These are phyloP conservation scores for Reticulitermes lucifugus DNA, from an alignment of 2,888 invertebrate genomes.

Conservation along the genomic window DNA sequence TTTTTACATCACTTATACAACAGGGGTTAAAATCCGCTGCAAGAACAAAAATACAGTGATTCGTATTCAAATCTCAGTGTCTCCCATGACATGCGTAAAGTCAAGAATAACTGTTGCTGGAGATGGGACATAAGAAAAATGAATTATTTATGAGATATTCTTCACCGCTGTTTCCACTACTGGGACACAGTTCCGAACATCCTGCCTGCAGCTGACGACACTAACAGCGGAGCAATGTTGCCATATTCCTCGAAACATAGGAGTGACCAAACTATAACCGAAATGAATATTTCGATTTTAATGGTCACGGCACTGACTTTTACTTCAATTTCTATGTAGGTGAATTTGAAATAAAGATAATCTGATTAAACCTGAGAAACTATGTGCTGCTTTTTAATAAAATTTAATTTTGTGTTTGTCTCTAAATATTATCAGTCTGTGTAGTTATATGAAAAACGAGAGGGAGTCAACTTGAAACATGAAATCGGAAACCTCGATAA, in stretches of 20 bases:
- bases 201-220: conserved; percentile 12
- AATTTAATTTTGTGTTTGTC: too few species aligned
- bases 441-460: too few species aligned
- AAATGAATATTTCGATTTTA: too few species aligned
- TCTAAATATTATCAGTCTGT: too few species aligned
- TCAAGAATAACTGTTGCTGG: background rate
- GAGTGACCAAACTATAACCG: background rate
- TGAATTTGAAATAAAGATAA: too few species aligned
- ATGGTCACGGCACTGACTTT: too few species aligned
- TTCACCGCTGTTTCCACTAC: conserved; percentile 34
- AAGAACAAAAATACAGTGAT: background rate
- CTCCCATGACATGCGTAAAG: background rate
- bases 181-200: conserved; percentile 7
- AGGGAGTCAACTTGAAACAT: too few species aligned
- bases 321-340: too few species aligned
- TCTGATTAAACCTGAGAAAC: too few species aligned
- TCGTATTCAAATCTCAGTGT: background rate
- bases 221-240: background rate
- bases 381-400: too few species aligned
- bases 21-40: background rate
- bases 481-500: too few species aligned
- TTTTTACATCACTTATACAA: background rate
- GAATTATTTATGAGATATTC: conserved; percentile 36
- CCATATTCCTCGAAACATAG: background rate
- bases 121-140: conserved; percentile 16